phyloP scores from a whole-genome alignment of 2,888 invertebrate species.

The Morpho helenor region DNA sequence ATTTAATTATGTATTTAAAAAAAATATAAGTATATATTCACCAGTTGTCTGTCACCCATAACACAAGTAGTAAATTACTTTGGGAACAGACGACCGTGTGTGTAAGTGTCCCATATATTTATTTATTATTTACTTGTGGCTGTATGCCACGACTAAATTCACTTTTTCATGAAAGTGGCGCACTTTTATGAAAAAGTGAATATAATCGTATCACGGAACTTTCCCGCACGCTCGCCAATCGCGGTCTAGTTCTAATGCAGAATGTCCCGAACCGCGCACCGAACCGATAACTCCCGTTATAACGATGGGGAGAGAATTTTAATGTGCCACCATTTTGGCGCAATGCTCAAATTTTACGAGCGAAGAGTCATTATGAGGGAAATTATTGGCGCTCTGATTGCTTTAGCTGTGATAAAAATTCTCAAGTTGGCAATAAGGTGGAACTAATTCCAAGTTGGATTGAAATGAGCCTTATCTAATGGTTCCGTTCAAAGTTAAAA shows the following conservation, averaged over 20 bases:
- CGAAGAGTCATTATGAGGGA: constrained; percentile 76
- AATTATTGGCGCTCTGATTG: constrained; percentile 79
- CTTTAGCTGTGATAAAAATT: constrained; percentile 78
- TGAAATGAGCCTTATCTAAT: constrained; percentile 52
- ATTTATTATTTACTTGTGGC: too few species aligned
- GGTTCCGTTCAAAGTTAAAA: constrained; percentile 30
- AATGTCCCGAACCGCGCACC: constrained; percentile 59
- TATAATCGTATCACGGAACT: too few species aligned
- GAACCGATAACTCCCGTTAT: constrained; percentile 73
- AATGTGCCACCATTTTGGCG: constrained; percentile 79
- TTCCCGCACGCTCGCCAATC: neutral
- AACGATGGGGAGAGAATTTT: constrained; percentile 79
- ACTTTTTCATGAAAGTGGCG: too few species aligned
- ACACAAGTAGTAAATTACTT: too few species aligned
- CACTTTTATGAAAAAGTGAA: too few species aligned
- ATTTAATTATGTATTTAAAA: too few species aligned
- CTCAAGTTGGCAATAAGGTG: constrained; percentile 77
- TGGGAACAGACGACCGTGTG: too few species aligned
- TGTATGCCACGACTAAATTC: too few species aligned
- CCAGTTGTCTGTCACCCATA: too few species aligned
- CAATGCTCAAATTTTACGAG: constrained; percentile 79
- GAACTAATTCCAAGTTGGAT: constrained; percentile 74
- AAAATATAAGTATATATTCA: too few species aligned
- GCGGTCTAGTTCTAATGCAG: constrained; percentile 17
- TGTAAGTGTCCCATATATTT: too few species aligned